Conservation (phyloP, 1,140 invertebrate genomes). For the Drosophila aff. region DNA sequence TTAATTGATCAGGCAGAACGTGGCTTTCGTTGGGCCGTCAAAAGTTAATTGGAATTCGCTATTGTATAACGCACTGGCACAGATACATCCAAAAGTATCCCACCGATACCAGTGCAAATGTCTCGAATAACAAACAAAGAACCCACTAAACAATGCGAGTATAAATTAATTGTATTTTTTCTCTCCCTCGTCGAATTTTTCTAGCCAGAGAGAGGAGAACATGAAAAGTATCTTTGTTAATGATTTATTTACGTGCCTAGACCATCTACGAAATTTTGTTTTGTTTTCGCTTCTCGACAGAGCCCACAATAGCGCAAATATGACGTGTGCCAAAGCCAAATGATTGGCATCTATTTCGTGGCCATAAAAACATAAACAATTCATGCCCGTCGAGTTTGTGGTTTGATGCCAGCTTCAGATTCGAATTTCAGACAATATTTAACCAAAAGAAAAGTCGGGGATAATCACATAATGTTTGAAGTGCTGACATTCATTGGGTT, state of each 20-base stretch:
- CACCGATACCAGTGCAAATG: constrained; percentile 31
- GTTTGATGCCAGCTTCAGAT: constrained; percentile 11
- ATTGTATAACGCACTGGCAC: constrained; percentile 18
- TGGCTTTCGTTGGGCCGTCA: constrained; percentile 5
- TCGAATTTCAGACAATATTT: constrained; percentile 1
- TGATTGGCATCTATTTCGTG: constrained; percentile 39
- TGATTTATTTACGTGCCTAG: constrained; percentile 41
- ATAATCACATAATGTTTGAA: constrained; percentile 28
- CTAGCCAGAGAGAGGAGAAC: constrained; percentile 31
- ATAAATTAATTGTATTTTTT: constrained; percentile 56
- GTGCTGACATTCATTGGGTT: constrained; percentile 51
- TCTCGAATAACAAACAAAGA: constrained; percentile 43
- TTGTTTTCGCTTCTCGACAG: constrained; percentile 36
- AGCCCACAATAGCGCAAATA: constrained; percentile 33
- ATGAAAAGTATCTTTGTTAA: constrained; percentile 64
- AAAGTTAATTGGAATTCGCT: constrained; percentile 48
- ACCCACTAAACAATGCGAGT: constrained; percentile 42
- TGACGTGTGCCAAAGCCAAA: constrained; percentile 62
- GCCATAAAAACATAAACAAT: constrained; percentile 19
- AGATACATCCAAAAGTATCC: constrained; percentile 15
- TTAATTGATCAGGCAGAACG: constrained; percentile 45
- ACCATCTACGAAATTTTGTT: constrained; percentile 37
- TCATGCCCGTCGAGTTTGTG: background rate
- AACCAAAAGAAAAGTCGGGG: background rate
- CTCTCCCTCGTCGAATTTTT: constrained; percentile 24